Evolutionary conservation across 1,140 invertebrate genomes (phyloP), one percentile per base, ranked within the genome.

Genomic region (Neodiprion virginianus): DNA sequence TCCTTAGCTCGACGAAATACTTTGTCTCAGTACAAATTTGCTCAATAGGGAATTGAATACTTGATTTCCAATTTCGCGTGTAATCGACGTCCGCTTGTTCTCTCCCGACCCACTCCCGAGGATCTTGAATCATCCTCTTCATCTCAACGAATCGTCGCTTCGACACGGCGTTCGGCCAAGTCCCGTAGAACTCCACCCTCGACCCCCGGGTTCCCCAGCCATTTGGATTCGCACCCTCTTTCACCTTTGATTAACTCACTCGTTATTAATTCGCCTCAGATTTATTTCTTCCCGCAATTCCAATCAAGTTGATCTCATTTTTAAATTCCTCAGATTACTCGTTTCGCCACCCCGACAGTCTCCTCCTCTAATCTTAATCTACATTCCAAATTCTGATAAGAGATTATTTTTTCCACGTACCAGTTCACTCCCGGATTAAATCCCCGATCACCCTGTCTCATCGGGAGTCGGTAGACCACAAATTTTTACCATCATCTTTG

Each of bases 11-110:
- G 2, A 40, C 28, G 28, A n/a, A 61, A 61, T 61, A 61, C 11
- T 61, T 61, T 61, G 53, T 61, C 53, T 61, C 53, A 61, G 53
- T 61, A 61, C 53, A 61, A 61, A 61, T 61, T 61, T 61, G 53
- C n/a, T 11, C 53, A 61, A 61, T 61, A 12, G 11, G 11, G n/a
- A 61, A 61, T 61, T 61, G 53, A 61, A 61, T 61, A n/a, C 53
- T 61, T 61, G 53, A 61, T 61, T 61, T 61, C 53, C 53, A 61
- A 61, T 61, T 61, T 61, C 53, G n/a, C 53, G 53, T 61, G n/a
- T 61, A 61, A 61, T 61, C 11, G 53, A 61, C 53, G 53, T n/a
- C 28, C 28, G 28, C 28, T 40, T 40, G 2, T 40, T 40, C 28
- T 40, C 28, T 40, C 28, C 28, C 28, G 28, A 40, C 28, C 28